Evolutionary conservation across 2,888 invertebrate genomes (phyloP), one percentile per base, ranked within the genome.

Genomic region (Caenorhabditis sp.): DNA sequence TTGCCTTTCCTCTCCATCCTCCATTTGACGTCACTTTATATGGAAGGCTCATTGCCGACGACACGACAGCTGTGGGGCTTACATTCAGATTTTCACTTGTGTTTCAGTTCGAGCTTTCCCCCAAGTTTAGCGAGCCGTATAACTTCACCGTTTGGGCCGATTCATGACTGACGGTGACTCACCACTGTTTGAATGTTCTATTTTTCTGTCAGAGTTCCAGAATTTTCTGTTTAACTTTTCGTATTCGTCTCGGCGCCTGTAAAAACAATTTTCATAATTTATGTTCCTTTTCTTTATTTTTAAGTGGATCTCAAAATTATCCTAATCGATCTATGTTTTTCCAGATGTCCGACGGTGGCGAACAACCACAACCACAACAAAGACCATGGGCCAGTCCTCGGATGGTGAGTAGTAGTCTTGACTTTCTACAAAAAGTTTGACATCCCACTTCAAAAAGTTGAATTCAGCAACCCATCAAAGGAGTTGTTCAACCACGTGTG

Each of bases 381-480:
- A 63, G 76, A 16, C 82, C 82, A 70, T 83, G 83, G 83, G 75
- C 79, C 24, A 80, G 70, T 51, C 83, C 83, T 12, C 68, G 79
- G 49, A 44, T 58, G 61, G 82, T 82, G 35, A 49, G 24, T 28
- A 41, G 3, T 38, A n/a, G n/a, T n/a, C n/a, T n/a, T n/a, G n/a
- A n/a, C n/a, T n/a, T n/a, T n/a, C n/a, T n/a, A n/a, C n/a, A n/a
- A n/a, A n/a, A n/a, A n/a, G n/a, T n/a, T n/a, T n/a, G n/a, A n/a
- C n/a, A n/a, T n/a, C n/a, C n/a, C n/a, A n/a, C n/a, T n/a, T 64
- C 56, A 16, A 61, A 49, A 16, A 38, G 44, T 19, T 47, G 16
- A 10, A n/a, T 59, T 89, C 94, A 95, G 93, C 96, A 96, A 93
- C 95, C 96, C 81, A 95, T 96, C 85, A 96, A 96, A 94, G 97